Base-by-base conservation (phyloP, 2,888 invertebrate genomes). In the Eupsilia transversa region DNA sequence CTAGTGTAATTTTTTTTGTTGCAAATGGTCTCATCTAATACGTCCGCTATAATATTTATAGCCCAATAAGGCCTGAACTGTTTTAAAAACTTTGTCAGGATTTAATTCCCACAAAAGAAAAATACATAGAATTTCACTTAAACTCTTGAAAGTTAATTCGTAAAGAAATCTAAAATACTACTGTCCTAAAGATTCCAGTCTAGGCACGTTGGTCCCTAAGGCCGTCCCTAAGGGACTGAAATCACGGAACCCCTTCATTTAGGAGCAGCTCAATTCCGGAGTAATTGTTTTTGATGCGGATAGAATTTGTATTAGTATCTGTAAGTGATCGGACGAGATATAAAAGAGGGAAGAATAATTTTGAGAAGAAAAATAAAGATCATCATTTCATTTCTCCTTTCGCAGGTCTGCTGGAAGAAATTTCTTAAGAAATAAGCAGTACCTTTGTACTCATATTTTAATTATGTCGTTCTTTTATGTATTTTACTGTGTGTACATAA, bases 241-340 rank as follows among this genome's bases (percentile, higher is more conserved):
- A 83, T 80, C 84, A 80, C 59, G 61, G 72, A 63, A 69, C 72
- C 82, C 60, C 72, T 72, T 83, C 83, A 73, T 74, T 80, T 77
- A 80, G 70, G 43, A 70, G 49, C 46, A 27, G 60, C 56, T 72
- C 69, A 46, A 63, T 79, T 70, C 43, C 63, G 38, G 12, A 12
- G 69, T 77, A 83, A 84, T 83, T 80, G 81, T 80, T 83, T 67
- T 66, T 77, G 71, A 80, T 80, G 73, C 33, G 67, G 17, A 63
- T 59, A 41, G 84, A 83, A 82, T 84, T 80, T 72, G 63, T 77
- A 72, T 61, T 71, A 77, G 52, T 43, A 20, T 43, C 30, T 38
- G 30, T 69, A 33, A 54, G 33, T 33, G 46, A 79, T 57, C 49
- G 43, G 23, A 33, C 14, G 20, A 12, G 52, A 33, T 60, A 79